Percentiles rank a stretch among this genome's conserved stretches.
phyloP scores from a whole-genome alignment of 2,113 vertebrate genomes.

The Glaucomys volans region DNA sequence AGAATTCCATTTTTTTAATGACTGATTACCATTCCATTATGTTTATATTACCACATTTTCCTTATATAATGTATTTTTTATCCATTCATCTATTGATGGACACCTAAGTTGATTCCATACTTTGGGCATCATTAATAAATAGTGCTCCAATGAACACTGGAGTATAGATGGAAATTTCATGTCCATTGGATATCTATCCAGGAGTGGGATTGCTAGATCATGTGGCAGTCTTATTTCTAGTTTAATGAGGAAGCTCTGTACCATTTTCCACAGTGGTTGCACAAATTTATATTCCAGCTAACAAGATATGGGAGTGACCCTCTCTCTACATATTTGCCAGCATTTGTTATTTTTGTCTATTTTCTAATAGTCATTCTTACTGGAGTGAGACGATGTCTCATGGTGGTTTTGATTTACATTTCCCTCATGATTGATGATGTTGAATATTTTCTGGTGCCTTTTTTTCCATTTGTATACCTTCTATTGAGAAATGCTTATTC shows the following conservation, averaged over 20 bases:
- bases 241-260: background rate
- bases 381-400: background rate
- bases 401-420: background rate
- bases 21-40: background rate
- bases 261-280: background rate
- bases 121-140: background rate
- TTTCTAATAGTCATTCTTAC: background rate
- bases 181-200: background rate
- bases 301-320: background rate
- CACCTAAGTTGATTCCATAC: background rate
- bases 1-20: background rate
- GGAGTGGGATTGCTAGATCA: background rate
- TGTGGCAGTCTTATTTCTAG: background rate
- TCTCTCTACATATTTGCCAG: background rate
- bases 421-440: background rate
- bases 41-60: background rate
- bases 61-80: background rate
- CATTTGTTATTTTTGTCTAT: background rate
- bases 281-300: background rate
- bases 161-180: background rate
- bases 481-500: background rate
- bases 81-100: background rate
- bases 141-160: background rate
- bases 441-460: background rate
- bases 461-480: background rate